phyloP scores from a whole-genome alignment of 1,140 invertebrate genomes.

The Coptotermes formosanus region DNA sequence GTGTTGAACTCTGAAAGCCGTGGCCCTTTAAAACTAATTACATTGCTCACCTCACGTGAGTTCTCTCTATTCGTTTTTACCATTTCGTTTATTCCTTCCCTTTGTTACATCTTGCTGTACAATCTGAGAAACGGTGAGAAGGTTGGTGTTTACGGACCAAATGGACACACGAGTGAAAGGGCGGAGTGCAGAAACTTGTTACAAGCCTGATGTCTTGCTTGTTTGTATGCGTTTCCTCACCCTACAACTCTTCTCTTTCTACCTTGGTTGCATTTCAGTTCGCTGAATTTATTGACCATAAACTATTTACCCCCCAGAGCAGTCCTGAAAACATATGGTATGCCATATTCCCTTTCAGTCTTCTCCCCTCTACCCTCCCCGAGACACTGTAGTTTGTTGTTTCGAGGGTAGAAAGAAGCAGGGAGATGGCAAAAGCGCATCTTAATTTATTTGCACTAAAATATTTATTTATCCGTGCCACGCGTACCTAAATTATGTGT shows the following conservation, averaged over 20 bases:
- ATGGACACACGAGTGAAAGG: not conserved
- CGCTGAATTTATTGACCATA: constrained; percentile 13
- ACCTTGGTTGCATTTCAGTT: not conserved
- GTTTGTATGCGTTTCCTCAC: not conserved
- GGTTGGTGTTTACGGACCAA: not conserved
- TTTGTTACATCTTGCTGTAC: not conserved
- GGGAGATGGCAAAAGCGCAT: not conserved
- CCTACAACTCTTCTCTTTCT: not conserved
- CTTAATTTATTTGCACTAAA: constrained; percentile 17
- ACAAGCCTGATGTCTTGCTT: not conserved
- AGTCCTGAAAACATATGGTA: not conserved
- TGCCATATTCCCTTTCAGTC: not conserved
- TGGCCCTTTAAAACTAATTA: too few relatives aligned
- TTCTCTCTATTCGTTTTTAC: too few relatives aligned
- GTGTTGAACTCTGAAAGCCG: too few relatives aligned
- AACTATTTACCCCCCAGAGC: not conserved
- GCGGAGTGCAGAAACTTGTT: not conserved
- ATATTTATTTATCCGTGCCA: not conserved
- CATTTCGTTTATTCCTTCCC: too few relatives aligned
- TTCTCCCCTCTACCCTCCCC: not conserved
- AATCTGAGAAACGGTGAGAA: not conserved
- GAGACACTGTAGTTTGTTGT: not conserved
- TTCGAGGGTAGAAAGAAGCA: not conserved
- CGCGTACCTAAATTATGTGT: not conserved
- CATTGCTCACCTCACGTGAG: too few relatives aligned